Evolutionary conservation across 2,888 invertebrate genomes (phyloP).

Genomic region (Macrosiphum euphorbiae): DNA sequence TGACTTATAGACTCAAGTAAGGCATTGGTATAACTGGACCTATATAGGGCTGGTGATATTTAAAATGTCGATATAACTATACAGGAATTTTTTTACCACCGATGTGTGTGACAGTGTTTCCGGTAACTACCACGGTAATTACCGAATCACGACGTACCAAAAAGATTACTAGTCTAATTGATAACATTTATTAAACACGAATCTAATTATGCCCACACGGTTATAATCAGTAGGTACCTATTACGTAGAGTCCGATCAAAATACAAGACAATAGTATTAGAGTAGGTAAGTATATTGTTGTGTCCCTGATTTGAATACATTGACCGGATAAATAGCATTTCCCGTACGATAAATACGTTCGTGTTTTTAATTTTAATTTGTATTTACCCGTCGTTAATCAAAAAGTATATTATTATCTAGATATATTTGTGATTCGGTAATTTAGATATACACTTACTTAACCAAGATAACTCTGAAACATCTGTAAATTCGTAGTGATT

Average conservation of each 20-base stretch:
- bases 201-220: neutral
- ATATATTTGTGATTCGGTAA: neutral
- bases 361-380: neutral
- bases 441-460: constrained; percentile 71
- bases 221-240: neutral
- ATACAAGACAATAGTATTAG: neutral
- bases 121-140: neutral
- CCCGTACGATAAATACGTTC: neutral
- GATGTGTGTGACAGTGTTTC: neutral
- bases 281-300: neutral
- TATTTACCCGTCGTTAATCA: neutral
- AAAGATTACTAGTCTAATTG: neutral
- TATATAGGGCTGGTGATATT: neutral
- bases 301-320: neutral
- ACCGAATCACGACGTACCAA: neutral
- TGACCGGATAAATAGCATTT: neutral
- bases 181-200: neutral
- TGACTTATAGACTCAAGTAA: neutral
- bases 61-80: neutral
- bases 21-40: neutral
- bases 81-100: neutral
- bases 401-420: neutral
- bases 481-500: constrained; percentile 72
- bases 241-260: neutral
- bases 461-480: constrained; percentile 72